Base-by-base conservation (phyloP, 2,113 vertebrate species). In the Planiliza haematocheilus region DNA sequence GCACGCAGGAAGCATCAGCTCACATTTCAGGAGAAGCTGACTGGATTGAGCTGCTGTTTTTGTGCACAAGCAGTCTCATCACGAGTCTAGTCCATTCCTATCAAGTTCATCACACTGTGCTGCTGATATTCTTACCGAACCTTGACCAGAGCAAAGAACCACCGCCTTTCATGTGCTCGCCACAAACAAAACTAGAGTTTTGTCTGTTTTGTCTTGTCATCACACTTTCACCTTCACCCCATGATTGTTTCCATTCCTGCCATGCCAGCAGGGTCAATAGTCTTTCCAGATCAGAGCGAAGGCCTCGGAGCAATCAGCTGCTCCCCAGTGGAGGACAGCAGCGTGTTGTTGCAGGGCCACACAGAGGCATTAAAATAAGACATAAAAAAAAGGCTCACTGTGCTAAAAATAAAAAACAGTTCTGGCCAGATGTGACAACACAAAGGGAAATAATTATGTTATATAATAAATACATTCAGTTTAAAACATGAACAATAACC, bases 281-380 rank as follows among this genome's bases (percentile, higher is more conserved):
- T 51, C 50, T 68, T 60, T 46, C 37, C 49, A 70, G 52, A 60
- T 72, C 45, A 74, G 56, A 48, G 18, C 8, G 3, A 57, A 0
- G 34, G 55, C 81, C 81, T 85, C 10, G 1, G 16, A 78, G 84
- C 52, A 1, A 78, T 86, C 81, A 82, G 83, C 78, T 84, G 88
- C 70, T 79, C 55, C 77, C 30, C 41, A 43, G 50, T 64, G 73
- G 72, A 60, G 62, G 76, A 56, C 66, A 48, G 58, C 34, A 4
- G 60, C 58, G 59, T 34, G 20, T 34, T 63, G 30, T 36, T 34
- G 41, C 7, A 60, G 51, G 36, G 36, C 14, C 39, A 52, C 34
- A 21, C 34, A 34, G 24, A 41, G 38, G 65, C 60, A 51, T 18
- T 45, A 59, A 66, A 42, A 48, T 45, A n/a, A 34, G 14, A 14